Base-by-base conservation (phyloP, 1,140 invertebrate genomes). In the Diploscapter pachys region DNA sequence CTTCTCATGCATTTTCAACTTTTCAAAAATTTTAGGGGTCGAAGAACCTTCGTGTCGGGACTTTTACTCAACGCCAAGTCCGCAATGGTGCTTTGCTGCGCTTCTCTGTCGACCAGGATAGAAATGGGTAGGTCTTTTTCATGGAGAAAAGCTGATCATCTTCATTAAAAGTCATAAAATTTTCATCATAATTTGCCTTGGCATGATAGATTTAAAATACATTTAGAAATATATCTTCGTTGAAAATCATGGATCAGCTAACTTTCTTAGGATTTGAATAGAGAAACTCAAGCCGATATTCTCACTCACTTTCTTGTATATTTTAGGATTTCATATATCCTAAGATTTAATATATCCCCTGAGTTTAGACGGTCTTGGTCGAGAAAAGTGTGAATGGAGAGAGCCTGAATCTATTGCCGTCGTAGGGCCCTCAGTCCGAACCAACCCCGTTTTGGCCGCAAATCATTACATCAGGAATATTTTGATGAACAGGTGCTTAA, bases 51-150 rank as follows among this genome's bases (percentile, higher is more conserved):
- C 57, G 77, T 78, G 11, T 77, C 77, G 49, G 77, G 77, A 13
- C 69, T 78, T 48, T 74, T 78, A 51, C 62, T 78, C 62, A 77
- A 75, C 61, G 49, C 54, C 11, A 72, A 72, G 52, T 67, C 69
- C n/a, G 67, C 77, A 53, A 76, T 76, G 73, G 75, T 78, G 49
- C 76, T 76, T 52, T 78, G 77, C 57, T 78, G 77, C 59, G 70
- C 73, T 51, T 78, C 77, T 11, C 59, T 78, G 63, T 52, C 77
- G 53, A 78, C 77, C 53, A 13, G 70, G 56, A 71, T 78, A 50
- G 68, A 71, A 61, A 67, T 71, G 67, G 75, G 77, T 78, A 50
- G 64, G 66, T 31, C 31, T 31, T 31, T 13, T 59, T 52, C 57
- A 50, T n/a, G 0, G 11, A 64, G 13, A 65, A 73, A 54, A 70